Percentiles rank a stretch among this genome's conserved stretches.
These are phyloP conservation scores for Porphyrio hochstetteri DNA, from an alignment of 2,113 vertebrate genomes.

Conservation along the genomic window DNA sequence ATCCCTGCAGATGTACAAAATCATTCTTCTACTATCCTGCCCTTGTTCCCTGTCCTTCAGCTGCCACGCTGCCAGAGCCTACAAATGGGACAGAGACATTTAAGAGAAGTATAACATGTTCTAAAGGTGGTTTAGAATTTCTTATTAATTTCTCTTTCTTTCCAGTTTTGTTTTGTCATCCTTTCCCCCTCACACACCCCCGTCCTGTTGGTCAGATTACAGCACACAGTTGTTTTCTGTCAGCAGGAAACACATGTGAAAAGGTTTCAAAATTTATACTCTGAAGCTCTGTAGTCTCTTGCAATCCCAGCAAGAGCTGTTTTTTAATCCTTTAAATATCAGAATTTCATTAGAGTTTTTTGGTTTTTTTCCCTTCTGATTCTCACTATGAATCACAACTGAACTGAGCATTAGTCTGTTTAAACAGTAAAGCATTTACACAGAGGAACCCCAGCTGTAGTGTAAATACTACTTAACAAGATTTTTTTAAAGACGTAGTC, in stretches of 20 bases:
- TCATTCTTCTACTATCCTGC: background rate
- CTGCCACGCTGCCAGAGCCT: background rate
- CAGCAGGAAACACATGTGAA: background rate
- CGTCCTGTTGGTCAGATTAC: background rate
- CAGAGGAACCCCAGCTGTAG: conserved; percentile 29
- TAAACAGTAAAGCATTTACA: conserved; percentile 41
- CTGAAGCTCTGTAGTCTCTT: background rate
- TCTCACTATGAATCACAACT: conserved; percentile 34
- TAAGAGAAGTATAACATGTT: background rate
- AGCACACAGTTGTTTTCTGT: background rate
- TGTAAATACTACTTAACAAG: conserved; percentile 45
- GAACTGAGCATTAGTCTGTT: conserved; percentile 11
- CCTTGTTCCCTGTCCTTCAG: background rate
- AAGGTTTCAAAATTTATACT: background rate
- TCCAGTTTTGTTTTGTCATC: background rate
- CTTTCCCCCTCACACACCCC: too few species aligned
- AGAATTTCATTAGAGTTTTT: conserved; percentile 24
- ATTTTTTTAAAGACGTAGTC: conserved; percentile 14
- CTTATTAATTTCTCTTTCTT: background rate
- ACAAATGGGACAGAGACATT: background rate
- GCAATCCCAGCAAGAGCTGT: background rate
- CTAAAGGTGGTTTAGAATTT: background rate
- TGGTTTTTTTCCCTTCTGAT: background rate
- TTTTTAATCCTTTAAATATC: conserved; percentile 34
- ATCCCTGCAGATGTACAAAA: background rate